phyloP scores from a whole-genome alignment of 2,113 vertebrate species.

The Lates calcarifer region DNA sequence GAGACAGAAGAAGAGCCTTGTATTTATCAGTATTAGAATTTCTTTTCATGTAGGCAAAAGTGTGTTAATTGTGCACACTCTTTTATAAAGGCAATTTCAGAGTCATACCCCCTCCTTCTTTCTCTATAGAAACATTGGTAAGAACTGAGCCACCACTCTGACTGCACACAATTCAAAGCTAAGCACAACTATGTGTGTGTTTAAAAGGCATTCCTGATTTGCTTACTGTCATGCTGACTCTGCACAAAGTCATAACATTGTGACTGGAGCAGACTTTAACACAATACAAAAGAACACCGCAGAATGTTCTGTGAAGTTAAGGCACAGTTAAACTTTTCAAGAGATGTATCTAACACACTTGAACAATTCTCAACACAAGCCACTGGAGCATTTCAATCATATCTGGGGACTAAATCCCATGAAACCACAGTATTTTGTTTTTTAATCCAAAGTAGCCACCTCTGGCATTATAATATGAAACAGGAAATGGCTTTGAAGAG shows the following conservation, averaged over 20 bases:
- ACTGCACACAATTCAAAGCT: not conserved
- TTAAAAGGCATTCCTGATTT: not conserved
- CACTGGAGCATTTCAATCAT: not conserved
- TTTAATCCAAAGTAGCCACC: not conserved
- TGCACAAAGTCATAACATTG: not conserved
- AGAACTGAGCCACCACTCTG: not conserved
- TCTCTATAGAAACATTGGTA: not conserved
- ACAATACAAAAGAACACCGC: not conserved
- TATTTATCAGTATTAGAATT: not conserved
- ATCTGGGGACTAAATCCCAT: not conserved
- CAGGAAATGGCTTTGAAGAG: constrained; percentile 39
- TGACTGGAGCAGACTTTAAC: not conserved
- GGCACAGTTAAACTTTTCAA: not conserved
- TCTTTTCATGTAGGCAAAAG: not conserved
- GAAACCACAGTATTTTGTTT: not conserved
- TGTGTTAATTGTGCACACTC: not conserved
- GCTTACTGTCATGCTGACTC: not conserved
- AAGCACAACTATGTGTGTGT: not conserved
- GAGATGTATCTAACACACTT: not conserved
- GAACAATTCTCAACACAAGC: not conserved
- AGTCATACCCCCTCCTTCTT: not conserved
- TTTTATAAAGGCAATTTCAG: not conserved
- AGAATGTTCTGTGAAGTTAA: not conserved
- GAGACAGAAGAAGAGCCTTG: not conserved
- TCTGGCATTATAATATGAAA: not conserved